phyloP scores from a whole-genome alignment of 2,888 invertebrate genomes.

The Caradrina clavipalpis region DNA sequence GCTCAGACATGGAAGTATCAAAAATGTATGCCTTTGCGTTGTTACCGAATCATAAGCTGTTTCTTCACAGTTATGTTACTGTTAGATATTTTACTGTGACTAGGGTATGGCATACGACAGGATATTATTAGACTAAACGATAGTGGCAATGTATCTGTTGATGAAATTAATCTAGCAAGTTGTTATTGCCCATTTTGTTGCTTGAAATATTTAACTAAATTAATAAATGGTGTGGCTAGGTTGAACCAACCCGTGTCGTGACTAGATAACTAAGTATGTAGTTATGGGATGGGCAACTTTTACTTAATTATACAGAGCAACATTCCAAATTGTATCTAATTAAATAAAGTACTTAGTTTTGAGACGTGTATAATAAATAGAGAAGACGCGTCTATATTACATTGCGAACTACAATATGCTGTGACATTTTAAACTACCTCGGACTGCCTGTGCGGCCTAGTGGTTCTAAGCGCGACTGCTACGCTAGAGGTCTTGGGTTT shows the following conservation, averaged over 20 bases:
- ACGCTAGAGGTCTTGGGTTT: too few relatives aligned
- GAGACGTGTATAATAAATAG: background rate
- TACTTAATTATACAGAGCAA: conserved; percentile 35
- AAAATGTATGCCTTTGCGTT: too few relatives aligned
- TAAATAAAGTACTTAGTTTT: conserved; percentile 8
- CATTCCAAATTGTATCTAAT: conserved; percentile 29
- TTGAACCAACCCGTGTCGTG: conserved; percentile 26
- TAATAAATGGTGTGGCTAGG: conserved; percentile 1
- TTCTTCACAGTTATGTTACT: conserved; percentile 15
- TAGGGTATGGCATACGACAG: conserved; percentile 8
- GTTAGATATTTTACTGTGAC: background rate
- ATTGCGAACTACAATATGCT: too few relatives aligned
- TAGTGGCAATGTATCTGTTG: conserved; percentile 40
- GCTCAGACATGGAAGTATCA: too few relatives aligned
- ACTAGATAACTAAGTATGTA: conserved; percentile 25
- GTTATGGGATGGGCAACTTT: conserved; percentile 48
- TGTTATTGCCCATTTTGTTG: conserved; percentile 35
- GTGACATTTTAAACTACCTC: too few relatives aligned
- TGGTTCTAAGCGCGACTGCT: too few relatives aligned
- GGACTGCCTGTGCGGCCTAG: too few relatives aligned
- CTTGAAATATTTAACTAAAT: conserved; percentile 30
- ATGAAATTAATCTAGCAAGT: conserved; percentile 57
- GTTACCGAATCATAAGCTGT: background rate
- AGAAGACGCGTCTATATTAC: too few relatives aligned
- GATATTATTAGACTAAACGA: conserved; percentile 41